Base-by-base conservation (phyloP, 1,140 invertebrate genomes). In the Whitmania pigra region DNA sequence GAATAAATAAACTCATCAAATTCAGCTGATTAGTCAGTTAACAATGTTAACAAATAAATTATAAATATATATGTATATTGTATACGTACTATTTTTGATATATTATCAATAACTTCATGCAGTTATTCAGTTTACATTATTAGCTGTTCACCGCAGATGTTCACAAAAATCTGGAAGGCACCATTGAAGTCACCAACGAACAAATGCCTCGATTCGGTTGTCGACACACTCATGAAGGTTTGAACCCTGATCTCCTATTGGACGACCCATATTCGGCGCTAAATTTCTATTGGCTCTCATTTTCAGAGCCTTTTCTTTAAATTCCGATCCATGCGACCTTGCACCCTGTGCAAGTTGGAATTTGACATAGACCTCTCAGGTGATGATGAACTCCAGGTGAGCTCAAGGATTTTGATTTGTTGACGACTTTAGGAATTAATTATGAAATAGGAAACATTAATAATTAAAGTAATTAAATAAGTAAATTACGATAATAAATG, bases 371-470 rank as follows among this genome's bases (percentile, higher is more conserved):
- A 90, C 76, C 81, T 92, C 73, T 89, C 90, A 0, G 90, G 93
- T 79, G 87, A 88, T 69, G 92, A 96, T 80, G 92, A 95, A 83
- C 88, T 96, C 74, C 93, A 95, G 80, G 83, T 96, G 55, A 57
- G 73, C 60, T 67, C 53, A n/a, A 63, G 43, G 13, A 15, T 49
- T 49, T 1, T 11, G n/a, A n/a, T n/a, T n/a, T n/a, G n/a, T n/a
- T n/a, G 15, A 49, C 43, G 9, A 11, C 15, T 3, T 49, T 15
- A 49, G 5, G 13, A 49, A 49, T 49, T 49, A 43, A 43, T 6
- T 6, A 43, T 43, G 13, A 43, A 43, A 43, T n/a, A n/a, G n/a
- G n/a, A n/a, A n/a, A n/a, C n/a, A n/a, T n/a, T n/a, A n/a, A n/a
- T n/a, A n/a, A n/a, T n/a, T n/a, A n/a, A n/a, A n/a, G n/a, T n/a